phyloP scores from a whole-genome alignment of 2,113 vertebrate species.

The Dryoscopus gambensis region DNA sequence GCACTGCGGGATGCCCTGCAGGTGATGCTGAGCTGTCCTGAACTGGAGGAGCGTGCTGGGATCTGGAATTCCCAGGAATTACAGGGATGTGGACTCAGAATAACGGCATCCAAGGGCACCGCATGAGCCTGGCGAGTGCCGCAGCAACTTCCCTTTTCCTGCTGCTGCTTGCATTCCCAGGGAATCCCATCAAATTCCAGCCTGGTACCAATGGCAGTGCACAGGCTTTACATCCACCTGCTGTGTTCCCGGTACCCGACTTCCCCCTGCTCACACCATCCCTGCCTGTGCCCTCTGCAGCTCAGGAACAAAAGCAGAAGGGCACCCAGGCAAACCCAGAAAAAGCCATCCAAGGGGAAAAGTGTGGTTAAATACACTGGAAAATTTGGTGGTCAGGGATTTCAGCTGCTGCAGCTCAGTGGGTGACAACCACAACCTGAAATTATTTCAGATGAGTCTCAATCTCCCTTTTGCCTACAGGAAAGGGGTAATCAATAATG shows the following conservation, averaged over 20 bases:
- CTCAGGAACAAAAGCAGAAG: background rate
- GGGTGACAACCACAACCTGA: background rate
- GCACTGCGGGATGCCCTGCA: background rate
- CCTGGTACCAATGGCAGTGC: background rate
- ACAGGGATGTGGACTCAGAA: background rate
- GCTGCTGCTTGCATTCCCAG: background rate
- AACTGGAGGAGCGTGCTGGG: background rate
- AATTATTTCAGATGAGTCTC: background rate
- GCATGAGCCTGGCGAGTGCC: background rate
- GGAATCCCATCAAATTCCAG: background rate
- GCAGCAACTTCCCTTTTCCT: background rate
- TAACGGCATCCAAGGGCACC: background rate
- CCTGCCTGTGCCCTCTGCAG: background rate
- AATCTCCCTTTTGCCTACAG: background rate
- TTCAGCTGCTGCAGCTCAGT: background rate
- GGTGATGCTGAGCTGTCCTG: background rate
- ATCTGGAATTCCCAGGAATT: background rate
- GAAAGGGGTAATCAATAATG: background rate
- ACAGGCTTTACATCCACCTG: background rate
- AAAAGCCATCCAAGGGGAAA: background rate
- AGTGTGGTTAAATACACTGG: background rate
- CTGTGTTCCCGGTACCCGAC: background rate
- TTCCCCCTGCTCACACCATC: background rate
- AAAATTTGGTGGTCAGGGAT: background rate
- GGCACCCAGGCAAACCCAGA: background rate